These are phyloP conservation scores for Calliphora vicina DNA, from an alignment of 1,140 invertebrate genomes.

Conservation along the genomic window DNA sequence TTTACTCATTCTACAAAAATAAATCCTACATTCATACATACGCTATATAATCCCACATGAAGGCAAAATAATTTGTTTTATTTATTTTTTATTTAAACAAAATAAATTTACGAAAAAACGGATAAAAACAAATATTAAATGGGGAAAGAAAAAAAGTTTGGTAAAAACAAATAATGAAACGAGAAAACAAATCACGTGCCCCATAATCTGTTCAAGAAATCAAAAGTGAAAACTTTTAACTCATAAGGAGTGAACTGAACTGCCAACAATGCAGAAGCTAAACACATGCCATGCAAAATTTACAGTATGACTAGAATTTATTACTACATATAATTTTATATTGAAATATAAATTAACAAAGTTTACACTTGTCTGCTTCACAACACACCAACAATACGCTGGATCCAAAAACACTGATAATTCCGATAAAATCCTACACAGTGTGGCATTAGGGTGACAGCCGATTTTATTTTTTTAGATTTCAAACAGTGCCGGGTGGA, in stretches of 20 bases:
- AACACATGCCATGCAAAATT: not conserved
- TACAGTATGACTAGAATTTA: not conserved
- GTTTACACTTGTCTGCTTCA: too few species aligned
- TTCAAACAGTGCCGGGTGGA: too few species aligned
- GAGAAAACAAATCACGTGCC: constrained; percentile 2
- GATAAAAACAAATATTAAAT: not conserved
- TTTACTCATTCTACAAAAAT: too few species aligned
- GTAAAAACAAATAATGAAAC: not conserved
- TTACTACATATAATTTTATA: too few species aligned
- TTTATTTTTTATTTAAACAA: not conserved
- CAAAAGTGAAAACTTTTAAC: constrained; percentile 30
- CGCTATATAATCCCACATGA: not conserved
- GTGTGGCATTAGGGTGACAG: too few species aligned
- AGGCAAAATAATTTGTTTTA: not conserved
- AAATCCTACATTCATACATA: too few species aligned
- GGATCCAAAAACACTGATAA: too few species aligned
- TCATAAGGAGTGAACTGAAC: constrained; percentile 16
- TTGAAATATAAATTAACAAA: too few species aligned
- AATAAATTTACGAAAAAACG: not conserved
- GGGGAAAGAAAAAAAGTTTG: not conserved
- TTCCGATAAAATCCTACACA: too few species aligned
- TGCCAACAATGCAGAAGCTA: not conserved
- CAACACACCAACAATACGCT: too few species aligned
- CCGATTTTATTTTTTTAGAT: too few species aligned
- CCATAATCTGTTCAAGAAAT: constrained; percentile 23